A percentile compares a stretch with the other conserved stretches of the same genome.
phyloP scores from a whole-genome alignment of 2,797 vertebrate species.

The Poeciliopsis infans region DNA sequence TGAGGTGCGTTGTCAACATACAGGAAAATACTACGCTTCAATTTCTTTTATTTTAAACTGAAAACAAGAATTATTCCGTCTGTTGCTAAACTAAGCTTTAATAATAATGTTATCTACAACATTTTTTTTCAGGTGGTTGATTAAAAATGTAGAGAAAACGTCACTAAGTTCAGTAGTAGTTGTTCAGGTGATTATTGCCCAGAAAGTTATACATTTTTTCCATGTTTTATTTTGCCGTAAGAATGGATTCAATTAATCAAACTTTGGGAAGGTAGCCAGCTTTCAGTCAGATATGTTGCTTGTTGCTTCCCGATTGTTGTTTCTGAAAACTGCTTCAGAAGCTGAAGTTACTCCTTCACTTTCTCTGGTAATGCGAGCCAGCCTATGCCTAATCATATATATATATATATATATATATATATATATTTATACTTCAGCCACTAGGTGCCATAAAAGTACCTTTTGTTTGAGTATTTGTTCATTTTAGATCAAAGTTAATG shows the following conservation, averaged over 20 bases:
- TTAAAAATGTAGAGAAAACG: neutral
- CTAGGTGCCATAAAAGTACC: conserved; percentile 50
- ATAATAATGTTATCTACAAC: neutral
- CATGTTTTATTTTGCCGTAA: neutral
- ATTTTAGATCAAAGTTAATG: conserved; percentile 14
- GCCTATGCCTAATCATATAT: conserved; percentile 10
- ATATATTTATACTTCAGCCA: conserved; percentile 24
- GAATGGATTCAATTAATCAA: neutral
- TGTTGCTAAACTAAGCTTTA: neutral
- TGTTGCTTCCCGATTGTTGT: neutral
- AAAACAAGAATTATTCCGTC: neutral
- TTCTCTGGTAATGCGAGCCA: neutral
- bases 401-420: no score
- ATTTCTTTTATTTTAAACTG: neutral
- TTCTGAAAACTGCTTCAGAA: neutral
- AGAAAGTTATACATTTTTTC: neutral
- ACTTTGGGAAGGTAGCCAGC: neutral
- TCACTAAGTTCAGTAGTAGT: neutral
- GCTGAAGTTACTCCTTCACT: neutral
- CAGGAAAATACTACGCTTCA: neutral
- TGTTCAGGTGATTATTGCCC: neutral
- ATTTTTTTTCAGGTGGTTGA: neutral
- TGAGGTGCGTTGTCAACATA: neutral
- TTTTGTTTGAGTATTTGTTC: conserved; percentile 9
- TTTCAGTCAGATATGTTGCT: neutral